A percentile compares a stretch with the other conserved stretches of the same genome.
Evolutionary conservation across 1,140 invertebrate species (phyloP).

Genomic region (Brachionus rubens): DNA sequence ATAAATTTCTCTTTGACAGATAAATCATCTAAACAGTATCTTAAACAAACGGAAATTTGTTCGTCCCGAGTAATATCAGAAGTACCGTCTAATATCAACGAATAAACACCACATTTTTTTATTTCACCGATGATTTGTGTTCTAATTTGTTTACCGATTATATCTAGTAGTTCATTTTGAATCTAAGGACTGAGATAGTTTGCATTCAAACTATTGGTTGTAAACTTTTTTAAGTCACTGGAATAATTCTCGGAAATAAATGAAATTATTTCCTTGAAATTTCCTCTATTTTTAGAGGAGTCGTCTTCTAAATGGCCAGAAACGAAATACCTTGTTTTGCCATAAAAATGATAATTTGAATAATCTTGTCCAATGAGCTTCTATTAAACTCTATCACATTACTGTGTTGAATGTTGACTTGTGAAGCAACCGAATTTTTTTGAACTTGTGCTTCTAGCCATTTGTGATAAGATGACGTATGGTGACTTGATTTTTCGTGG

Average conservation of each 20-base stretch:
- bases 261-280: constrained; percentile 2
- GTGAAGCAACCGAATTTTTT: too few species aligned
- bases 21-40: not conserved
- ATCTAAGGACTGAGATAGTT: too few species aligned
- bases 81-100: too few species aligned
- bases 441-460: not conserved
- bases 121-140: not conserved
- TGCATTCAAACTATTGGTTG: too few species aligned
- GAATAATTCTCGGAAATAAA: too few species aligned
- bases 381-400: too few species aligned
- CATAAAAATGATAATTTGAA: not conserved
- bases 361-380: not conserved
- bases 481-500: not conserved
- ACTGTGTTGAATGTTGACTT: too few species aligned
- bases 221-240: too few species aligned
- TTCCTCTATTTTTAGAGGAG: not conserved
- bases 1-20: constrained; percentile 23
- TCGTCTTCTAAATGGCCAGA: not conserved
- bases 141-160: not conserved
- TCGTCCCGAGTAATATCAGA: too few species aligned
- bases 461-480: not conserved
- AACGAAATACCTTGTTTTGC: constrained; percentile 14
- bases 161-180: constrained; percentile 10
- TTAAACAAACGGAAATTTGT: not conserved
- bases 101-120: not conserved